These are phyloP conservation scores for Leptocoma aspasia DNA, from an alignment of 2,113 vertebrate genomes.

Conservation along the genomic window DNA sequence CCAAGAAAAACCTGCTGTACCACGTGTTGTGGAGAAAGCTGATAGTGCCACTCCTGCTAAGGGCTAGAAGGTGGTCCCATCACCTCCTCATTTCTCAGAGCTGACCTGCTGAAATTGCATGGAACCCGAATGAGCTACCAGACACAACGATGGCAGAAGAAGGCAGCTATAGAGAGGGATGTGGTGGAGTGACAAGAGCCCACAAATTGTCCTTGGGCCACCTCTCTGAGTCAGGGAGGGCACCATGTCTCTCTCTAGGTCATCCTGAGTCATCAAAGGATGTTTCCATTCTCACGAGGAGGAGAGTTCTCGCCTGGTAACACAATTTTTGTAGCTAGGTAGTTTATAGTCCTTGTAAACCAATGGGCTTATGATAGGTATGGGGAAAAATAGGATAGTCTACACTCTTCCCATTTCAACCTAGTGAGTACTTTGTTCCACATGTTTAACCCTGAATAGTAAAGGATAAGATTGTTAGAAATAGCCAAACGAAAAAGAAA, in stretches of 20 bases:
- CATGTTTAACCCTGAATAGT: not conserved
- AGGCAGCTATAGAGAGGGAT: accelerated
- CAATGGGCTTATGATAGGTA: not conserved
- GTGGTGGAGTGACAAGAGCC: not conserved
- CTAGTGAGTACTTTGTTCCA: not conserved
- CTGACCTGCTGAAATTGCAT: not conserved
- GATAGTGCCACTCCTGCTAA: not conserved
- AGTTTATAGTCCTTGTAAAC: not conserved
- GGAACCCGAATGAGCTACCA: not conserved
- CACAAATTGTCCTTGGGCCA: not conserved
- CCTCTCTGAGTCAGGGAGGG: not conserved
- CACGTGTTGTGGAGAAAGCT: not conserved
- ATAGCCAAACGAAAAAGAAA: not conserved
- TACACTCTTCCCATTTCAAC: not conserved
- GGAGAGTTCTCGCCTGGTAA: not conserved
- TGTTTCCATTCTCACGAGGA: not conserved
- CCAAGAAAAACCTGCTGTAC: not conserved
- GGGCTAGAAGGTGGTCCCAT: not conserved
- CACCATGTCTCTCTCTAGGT: not conserved
- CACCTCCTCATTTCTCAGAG: not conserved
- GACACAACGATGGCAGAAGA: not conserved
- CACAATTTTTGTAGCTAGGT: not conserved
- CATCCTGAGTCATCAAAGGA: not conserved
- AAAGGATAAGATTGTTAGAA: not conserved
- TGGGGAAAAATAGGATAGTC: not conserved